phyloP scores from a whole-genome alignment of 1,140 invertebrate genomes.

The Drepana arcuata region DNA sequence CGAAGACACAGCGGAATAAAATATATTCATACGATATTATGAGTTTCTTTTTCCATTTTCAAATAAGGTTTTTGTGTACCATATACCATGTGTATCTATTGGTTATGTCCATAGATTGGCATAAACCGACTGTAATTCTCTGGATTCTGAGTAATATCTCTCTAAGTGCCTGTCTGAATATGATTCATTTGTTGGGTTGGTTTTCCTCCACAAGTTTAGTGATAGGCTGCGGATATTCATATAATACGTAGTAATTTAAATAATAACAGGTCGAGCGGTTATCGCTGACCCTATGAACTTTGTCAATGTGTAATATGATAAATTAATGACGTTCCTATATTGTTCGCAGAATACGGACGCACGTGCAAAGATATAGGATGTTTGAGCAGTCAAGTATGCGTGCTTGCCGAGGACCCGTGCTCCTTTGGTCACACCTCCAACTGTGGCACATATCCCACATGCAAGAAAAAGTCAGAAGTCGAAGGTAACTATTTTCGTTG shows the following conservation, averaged over 20 bases:
- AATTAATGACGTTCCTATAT: no score
- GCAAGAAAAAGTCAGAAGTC: conserved; percentile 72
- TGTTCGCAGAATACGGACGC: conserved; percentile 83
- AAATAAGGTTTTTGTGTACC: conserved; percentile 18
- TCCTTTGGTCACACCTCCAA: conserved; percentile 67
- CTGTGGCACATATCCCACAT: conserved; percentile 79
- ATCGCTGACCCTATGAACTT: no score
- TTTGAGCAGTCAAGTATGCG: conserved; percentile 77
- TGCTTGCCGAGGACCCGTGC: conserved; percentile 82
- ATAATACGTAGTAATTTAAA: no score
- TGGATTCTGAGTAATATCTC: conserved; percentile 5
- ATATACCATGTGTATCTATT: no score
- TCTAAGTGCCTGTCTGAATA: conserved; percentile 7
- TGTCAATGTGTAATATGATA: no score
- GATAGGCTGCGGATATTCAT: no score
- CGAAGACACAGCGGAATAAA: conserved; percentile 36
- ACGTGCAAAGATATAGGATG: conserved; percentile 84
- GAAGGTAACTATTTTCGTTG: conserved; percentile 46
- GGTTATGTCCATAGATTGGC: conserved; percentile 7
- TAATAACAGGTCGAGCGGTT: no score
- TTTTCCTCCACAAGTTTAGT: no score
- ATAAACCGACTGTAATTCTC: conserved; percentile 5
- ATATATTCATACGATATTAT: conserved; percentile 44
- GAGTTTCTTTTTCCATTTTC: conserved; percentile 21
- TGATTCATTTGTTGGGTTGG: conserved; percentile 11